These are phyloP conservation scores for Ibidorhyncha struthersii DNA, from an alignment of 2,113 vertebrate genomes.

Conservation along the genomic window DNA sequence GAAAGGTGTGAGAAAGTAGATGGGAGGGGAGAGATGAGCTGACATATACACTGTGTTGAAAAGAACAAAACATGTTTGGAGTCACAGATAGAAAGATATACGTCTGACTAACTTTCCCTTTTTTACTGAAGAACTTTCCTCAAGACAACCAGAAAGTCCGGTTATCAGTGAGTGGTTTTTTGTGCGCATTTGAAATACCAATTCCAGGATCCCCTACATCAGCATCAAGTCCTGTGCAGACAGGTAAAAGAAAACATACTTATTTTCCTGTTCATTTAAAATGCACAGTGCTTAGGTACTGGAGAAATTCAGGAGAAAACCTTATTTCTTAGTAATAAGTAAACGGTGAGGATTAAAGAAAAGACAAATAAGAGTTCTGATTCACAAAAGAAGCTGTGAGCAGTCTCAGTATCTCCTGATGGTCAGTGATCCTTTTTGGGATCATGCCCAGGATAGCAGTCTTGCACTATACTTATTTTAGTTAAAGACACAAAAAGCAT, in stretches of 20 bases:
- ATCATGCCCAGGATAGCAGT: neutral
- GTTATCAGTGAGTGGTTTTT: conserved; percentile 89
- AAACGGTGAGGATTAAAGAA: neutral
- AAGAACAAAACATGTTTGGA: accelerated
- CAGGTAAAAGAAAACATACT: conserved; percentile 74
- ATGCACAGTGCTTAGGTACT: neutral
- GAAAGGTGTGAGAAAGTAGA: neutral
- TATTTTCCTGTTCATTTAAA: neutral
- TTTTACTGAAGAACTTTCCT: conserved; percentile 87
- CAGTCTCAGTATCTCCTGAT: neutral
- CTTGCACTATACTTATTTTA: neutral
- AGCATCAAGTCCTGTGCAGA: conserved; percentile 84
- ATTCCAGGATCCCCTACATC: conserved; percentile 91
- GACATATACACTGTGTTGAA: neutral
- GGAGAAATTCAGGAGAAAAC: neutral
- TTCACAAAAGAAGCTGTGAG: neutral
- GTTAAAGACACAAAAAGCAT: neutral
- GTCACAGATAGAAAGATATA: neutral
- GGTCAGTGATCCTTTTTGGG: neutral
- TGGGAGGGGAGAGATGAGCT: neutral
- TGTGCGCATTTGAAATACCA: conserved; percentile 96
- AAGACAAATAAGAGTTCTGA: neutral
- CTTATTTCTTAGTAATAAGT: neutral
- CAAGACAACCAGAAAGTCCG: conserved; percentile 98
- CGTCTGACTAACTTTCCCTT: neutral